These are phyloP conservation scores for Esperia sulphurella DNA, from an alignment of 2,888 invertebrate species.

Conservation along the genomic window DNA sequence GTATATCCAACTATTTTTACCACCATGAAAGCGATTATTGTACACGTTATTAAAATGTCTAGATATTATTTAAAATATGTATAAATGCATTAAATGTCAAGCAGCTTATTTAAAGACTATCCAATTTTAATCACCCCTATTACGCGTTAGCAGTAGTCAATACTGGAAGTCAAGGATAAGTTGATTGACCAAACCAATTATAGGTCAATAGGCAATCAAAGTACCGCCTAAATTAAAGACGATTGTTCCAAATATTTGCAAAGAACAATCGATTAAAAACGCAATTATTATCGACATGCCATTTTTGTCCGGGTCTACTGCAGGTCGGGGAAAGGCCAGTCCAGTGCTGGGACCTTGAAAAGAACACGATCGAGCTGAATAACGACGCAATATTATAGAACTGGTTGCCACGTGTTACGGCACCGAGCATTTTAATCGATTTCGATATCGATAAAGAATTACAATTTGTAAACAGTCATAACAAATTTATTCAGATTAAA, in stretches of 20 bases:
- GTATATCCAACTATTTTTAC: too few species aligned
- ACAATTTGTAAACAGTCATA: too few species aligned
- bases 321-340: conserved; percentile 35
- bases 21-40: too few species aligned
- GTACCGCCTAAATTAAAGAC: background rate
- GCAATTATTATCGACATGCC: background rate
- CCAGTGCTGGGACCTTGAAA: conserved; percentile 47
- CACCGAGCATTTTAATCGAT: conserved; percentile 8
- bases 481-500: too few species aligned
- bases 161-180: background rate
- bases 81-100: too few species aligned
- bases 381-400: conserved; percentile 25
- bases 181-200: background rate
- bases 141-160: background rate
- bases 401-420: conserved; percentile 20
- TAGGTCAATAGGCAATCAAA: background rate
- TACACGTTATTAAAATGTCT: too few species aligned
- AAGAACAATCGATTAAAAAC: background rate
- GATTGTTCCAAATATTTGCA: background rate
- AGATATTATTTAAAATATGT: too few species aligned
- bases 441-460: background rate
- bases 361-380: conserved; percentile 31
- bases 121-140: too few species aligned
- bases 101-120: too few species aligned
- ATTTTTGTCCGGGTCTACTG: conserved; percentile 5